Conservation (phyloP, 2,797 vertebrate species). For the Sciaenops ocellatus region DNA sequence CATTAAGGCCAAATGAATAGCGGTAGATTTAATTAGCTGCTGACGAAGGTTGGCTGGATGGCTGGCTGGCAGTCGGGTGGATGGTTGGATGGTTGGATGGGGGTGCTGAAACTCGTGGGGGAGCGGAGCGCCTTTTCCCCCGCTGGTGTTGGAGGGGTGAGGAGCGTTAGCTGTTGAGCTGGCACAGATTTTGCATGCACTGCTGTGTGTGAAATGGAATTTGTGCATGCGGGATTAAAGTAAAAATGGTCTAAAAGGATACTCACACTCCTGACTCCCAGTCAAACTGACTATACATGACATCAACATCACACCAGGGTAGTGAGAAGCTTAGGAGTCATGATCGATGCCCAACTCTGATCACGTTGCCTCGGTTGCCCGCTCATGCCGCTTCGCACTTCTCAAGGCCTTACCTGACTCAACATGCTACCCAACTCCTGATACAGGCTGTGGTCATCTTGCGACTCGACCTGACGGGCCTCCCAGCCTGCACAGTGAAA, state of each 20-base stretch:
- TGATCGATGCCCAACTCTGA: too few species aligned
- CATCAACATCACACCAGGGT: too few species aligned
- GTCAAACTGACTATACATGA: too few species aligned
- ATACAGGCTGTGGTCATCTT: too few species aligned
- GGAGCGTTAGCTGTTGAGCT: slow-evolving; percentile 23
- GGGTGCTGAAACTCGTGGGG: slow-evolving; percentile 19
- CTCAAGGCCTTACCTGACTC: too few species aligned
- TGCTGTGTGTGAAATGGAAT: slow-evolving; percentile 38
- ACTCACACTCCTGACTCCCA: not conserved
- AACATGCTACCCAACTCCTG: too few species aligned
- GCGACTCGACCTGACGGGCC: too few species aligned
- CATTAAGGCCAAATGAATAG: slow-evolving; percentile 86
- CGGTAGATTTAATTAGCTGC: slow-evolving; percentile 84
- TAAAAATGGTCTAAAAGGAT: not conserved
- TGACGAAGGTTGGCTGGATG: slow-evolving; percentile 78
- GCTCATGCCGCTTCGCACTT: too few species aligned
- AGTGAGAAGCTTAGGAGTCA: too few species aligned
- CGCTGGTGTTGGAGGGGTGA: slow-evolving; percentile 21
- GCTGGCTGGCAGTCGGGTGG: slow-evolving; percentile 48
- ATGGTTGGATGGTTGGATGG: slow-evolving; percentile 9
- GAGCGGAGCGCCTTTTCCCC: slow-evolving; percentile 48
- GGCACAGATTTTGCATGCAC: slow-evolving; percentile 28
- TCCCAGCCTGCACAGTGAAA: too few species aligned
- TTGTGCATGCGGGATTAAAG: not conserved
- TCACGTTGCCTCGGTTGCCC: too few species aligned